Evolutionary conservation across 1,140 invertebrate species (phyloP), one percentile per base, ranked within the genome.

Genomic region (Carposina sasakii): DNA sequence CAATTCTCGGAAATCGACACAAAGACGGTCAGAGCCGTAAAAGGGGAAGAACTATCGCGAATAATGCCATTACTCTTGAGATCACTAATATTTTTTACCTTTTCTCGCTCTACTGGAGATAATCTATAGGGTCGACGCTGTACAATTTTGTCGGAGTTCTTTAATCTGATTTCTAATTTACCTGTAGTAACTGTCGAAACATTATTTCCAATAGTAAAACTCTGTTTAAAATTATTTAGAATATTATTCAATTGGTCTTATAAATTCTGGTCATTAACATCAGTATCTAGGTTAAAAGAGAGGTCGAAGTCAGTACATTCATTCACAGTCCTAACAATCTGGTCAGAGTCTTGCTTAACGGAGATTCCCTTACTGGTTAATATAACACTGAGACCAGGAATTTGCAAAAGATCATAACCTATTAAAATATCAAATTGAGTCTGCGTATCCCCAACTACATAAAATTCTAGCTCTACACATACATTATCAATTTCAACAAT

Each of bases 91-190:
- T n/a, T 17, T 30, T 48, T 52, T 9, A 62, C 40, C 15, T 45
- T 42, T 23, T 54, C 46, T 1, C 54, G 51, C 49, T 57, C 55
- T 13, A 33, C n/a, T 36, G 57, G 41, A 0, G 68, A 50, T 13
- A 81, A 48, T 34, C 75, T 48, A 20, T 69, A 59, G 19, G 65
- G 59, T 17, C 61, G 48, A 50, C 63, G 60, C 48, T 56, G 62
- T 10, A 74, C 60, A 10, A 56, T 45, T 24, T 54, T 54, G 34
- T 54, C 37, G 13, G 39, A 47, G 31, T 56, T 54, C 23, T 52
- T 60, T 21, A 60, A 34, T 19, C 37, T 42, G 3, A 63, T 63
- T 37, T 33, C 30, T 15, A 63, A 13, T 24, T 57, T 41, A 12
- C 57, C 61, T 0, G 61, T 63, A 4, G 22, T 55, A 4, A 55